Evolutionary conservation across 1,140 invertebrate genomes (phyloP), one percentile per base, ranked within the genome.

Genomic region (Campoletis sonorensis): DNA sequence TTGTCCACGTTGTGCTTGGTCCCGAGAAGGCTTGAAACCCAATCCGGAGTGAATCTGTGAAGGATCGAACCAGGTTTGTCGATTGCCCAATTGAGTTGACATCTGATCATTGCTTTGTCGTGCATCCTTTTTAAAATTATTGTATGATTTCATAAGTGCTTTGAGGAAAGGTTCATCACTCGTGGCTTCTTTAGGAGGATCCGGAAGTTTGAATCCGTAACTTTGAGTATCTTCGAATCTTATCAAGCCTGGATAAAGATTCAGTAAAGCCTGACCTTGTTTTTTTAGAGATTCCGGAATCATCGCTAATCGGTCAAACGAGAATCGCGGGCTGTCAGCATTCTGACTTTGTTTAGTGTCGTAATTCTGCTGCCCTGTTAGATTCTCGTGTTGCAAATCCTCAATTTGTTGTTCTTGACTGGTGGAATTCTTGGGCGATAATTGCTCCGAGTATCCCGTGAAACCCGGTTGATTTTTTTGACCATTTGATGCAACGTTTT

Each of bases 81-180:
- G 8, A 26, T n/a, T 73, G 8, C 79, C 77, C 33, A 23, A 10
- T 1, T 40, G 64, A 40, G 40, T 13, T 10, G 13, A 3, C 18
- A 27, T 21, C 4, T 78, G 75, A 77, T 16, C 54, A 21, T 27
- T 40, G n/a, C 45, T 67, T 45, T 64, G 49, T 45, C 16, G 54
- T 15, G 33, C 40, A 21, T 84, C 80, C 49, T 78, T 82, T 26
- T 82, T 72, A n/a, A 85, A 82, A 72, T 72, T 82, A 26, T 72
- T 51, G 54, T 85, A 82, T 49, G 84, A 84, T 68, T 84, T 85
- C 23, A 84, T 75, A 13, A 84, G 58, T 45, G 81, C 81, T 15
- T 84, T 37, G 26, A 82, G 54, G 15, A 85, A 82, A 4, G 81
- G 76, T 71, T 84, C 81, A 23, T 84, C 79, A 23, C 81, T 81